Evolutionary conservation across 2,797 vertebrate genomes (phyloP).

Genomic region (Botia almorhae): DNA sequence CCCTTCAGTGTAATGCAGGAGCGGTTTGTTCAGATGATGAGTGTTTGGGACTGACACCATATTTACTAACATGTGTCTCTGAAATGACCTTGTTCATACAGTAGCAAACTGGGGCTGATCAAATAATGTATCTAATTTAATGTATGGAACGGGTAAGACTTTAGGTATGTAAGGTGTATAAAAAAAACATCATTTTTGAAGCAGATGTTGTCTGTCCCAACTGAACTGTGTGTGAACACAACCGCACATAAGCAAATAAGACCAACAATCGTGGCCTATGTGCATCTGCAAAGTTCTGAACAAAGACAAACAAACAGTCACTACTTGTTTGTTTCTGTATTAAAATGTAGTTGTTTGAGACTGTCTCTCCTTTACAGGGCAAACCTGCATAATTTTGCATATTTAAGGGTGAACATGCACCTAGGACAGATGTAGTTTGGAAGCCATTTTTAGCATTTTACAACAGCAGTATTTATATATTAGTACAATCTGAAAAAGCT

Average conservation of each 20-base stretch:
- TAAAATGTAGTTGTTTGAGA: not conserved
- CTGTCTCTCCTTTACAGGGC: not conserved
- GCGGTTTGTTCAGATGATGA: not conserved
- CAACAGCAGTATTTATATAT: constrained; percentile 29
- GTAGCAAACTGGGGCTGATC: too few relatives aligned
- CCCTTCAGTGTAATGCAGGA: not conserved
- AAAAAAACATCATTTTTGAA: too few relatives aligned
- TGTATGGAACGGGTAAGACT: too few relatives aligned
- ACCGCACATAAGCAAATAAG: not conserved
- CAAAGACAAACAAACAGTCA: not conserved
- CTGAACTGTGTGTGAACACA: too few relatives aligned
- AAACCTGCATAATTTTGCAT: not conserved
- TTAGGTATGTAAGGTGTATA: too few relatives aligned
- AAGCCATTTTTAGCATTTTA: constrained; percentile 2
- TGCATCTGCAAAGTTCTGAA: not conserved
- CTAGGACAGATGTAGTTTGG: not conserved
- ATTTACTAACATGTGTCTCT: too few relatives aligned
- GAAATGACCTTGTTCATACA: too few relatives aligned
- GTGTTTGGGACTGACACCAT: too few relatives aligned
- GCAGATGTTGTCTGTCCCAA: too few relatives aligned
- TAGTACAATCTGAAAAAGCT: not conserved
- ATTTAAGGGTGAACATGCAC: not conserved
- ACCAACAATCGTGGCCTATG: not conserved
- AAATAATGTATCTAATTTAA: too few relatives aligned
- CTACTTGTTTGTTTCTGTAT: not conserved